Percentiles rank a stretch among this genome's conserved stretches.
These are phyloP conservation scores for Montipora capitata DNA, from an alignment of 92 coral and sea anemone species.

Conservation along the genomic window DNA sequence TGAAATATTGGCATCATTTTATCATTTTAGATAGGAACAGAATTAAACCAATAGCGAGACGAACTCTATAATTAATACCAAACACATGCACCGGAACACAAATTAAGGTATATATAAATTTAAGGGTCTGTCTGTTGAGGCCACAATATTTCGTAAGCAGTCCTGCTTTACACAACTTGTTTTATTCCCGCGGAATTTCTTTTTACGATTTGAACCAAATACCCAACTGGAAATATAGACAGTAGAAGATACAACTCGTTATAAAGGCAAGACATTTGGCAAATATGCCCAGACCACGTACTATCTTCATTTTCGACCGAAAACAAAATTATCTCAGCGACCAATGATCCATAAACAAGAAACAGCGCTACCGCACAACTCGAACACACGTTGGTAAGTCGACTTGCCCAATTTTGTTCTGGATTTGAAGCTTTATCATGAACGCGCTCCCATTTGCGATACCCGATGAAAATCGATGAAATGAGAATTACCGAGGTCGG, in stretches of 20 bases:
- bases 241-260: constrained; percentile 16
- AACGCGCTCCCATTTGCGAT: not conserved
- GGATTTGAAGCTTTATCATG: not conserved
- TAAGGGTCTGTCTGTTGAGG: no score
- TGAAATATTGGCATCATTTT: no score
- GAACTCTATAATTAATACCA: no score
- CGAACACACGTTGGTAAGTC: not conserved
- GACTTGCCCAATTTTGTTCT: not conserved
- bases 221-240: constrained; percentile 27
- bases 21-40: no score
- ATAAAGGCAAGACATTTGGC: constrained; percentile 4
- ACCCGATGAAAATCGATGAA: not conserved
- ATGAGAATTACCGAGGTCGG: not conserved
- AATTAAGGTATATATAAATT: no score
- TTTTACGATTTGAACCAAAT: not conserved
- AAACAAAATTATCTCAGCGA: not conserved
- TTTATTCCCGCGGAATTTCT: not conserved
- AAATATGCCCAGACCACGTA: not conserved
- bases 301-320: not conserved
- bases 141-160: no score
- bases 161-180: not conserved
- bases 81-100: no score
- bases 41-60: no score
- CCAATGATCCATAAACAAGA: not conserved
- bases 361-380: not conserved